These are phyloP conservation scores for Mergus octosetaceus DNA, from an alignment of 2,797 vertebrate genomes.

Conservation along the genomic window DNA sequence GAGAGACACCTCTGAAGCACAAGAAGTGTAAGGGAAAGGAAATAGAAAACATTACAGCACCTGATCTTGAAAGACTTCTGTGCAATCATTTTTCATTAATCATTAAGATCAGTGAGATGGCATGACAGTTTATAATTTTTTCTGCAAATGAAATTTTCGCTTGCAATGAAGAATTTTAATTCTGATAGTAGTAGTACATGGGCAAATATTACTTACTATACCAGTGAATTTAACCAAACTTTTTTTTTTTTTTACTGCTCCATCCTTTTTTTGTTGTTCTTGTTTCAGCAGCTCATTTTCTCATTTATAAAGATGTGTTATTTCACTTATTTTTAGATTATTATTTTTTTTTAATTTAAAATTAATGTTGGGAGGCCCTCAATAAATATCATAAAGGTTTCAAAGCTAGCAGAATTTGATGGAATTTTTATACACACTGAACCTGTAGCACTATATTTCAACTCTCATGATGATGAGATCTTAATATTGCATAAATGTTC, in stretches of 20 bases:
- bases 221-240: not conserved
- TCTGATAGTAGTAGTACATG: not conserved
- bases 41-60: not conserved
- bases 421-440: constrained; percentile 13
- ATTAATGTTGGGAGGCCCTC: not conserved
- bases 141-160: not conserved
- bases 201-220: not conserved
- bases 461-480: not conserved
- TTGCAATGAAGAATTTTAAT: not conserved
- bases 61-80: not conserved
- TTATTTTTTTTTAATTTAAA: not conserved
- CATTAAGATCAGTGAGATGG: not conserved
- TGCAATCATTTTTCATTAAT: not conserved
- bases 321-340: not conserved
- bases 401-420: not conserved
- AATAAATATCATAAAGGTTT: not conserved
- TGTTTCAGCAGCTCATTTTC: not conserved
- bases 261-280: not conserved
- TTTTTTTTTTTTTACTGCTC: not conserved
- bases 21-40: not conserved
- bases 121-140: not conserved
- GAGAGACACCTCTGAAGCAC: not conserved
- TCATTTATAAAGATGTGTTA: not conserved
- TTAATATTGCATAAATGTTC: not conserved
- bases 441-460: not conserved